These are phyloP conservation scores for Ericerus pela DNA, from an alignment of 1,140 invertebrate species.

Conservation along the genomic window DNA sequence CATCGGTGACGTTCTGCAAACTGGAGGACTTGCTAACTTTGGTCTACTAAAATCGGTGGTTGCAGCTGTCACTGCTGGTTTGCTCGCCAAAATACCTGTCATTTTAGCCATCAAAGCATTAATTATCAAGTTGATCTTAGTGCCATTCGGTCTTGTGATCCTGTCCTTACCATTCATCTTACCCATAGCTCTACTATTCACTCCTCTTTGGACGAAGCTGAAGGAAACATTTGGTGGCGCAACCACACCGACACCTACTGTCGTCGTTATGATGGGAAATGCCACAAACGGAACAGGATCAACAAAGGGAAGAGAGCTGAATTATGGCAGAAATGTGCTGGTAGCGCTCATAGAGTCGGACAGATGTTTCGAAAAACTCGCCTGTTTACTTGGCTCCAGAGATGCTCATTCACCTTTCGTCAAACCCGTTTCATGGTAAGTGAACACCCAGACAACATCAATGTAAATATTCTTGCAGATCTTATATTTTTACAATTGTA, in stretches of 20 bases:
- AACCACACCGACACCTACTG: background rate
- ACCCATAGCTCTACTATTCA: slow-evolving; percentile 13
- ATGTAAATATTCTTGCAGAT: too few species aligned
- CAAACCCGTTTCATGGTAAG: slow-evolving; percentile 21
- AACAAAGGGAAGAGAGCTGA: background rate
- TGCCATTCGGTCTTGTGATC: slow-evolving; percentile 16
- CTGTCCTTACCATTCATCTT: slow-evolving; percentile 17
- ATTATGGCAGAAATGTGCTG: slow-evolving; percentile 13
- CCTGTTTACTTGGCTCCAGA: slow-evolving; percentile 18
- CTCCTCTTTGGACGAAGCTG: slow-evolving; percentile 15
- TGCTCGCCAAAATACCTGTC: slow-evolving; percentile 21
- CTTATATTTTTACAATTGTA: too few species aligned
- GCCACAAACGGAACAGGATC: slow-evolving; percentile 13
- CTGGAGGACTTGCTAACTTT: slow-evolving; percentile 9
- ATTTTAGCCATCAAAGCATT: slow-evolving; percentile 19
- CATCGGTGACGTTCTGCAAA: slow-evolving; percentile 14
- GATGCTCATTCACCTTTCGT: slow-evolving; percentile 16
- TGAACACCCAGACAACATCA: too few species aligned
- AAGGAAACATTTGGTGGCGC: slow-evolving; percentile 14
- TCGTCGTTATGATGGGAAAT: slow-evolving; percentile 9
- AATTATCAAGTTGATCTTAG: slow-evolving; percentile 18
- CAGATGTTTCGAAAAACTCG: slow-evolving; percentile 21
- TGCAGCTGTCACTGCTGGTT: slow-evolving; percentile 14
- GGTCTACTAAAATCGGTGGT: slow-evolving; percentile 16
- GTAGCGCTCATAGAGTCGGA: slow-evolving; percentile 9